Evolutionary conservation across 2,113 vertebrate genomes (phyloP).

Genomic region (Columbina picui): DNA sequence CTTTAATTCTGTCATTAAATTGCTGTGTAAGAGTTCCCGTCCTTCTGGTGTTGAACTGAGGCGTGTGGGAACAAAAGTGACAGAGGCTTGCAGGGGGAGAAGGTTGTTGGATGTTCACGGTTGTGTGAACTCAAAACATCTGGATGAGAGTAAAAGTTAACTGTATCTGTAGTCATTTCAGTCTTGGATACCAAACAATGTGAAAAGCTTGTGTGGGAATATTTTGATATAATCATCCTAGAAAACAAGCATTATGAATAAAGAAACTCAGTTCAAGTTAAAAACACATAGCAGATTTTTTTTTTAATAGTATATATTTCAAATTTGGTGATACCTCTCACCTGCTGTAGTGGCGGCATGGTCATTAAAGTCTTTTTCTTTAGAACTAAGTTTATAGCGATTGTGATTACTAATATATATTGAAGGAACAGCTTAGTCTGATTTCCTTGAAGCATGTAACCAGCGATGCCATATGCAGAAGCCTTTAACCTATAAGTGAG

Average conservation of each 20-base stretch:
- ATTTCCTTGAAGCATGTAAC: not conserved
- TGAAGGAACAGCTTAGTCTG: not conserved
- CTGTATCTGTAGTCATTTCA: not conserved
- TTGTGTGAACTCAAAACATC: not conserved
- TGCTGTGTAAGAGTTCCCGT: not conserved
- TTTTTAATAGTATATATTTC: not conserved
- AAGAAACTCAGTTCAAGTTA: not conserved
- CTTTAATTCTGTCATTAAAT: not conserved
- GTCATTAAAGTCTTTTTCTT: not conserved
- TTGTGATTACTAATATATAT: not conserved
- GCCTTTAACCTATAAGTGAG: not conserved
- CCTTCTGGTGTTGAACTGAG: not conserved
- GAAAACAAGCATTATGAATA: not conserved
- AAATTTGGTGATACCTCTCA: not conserved
- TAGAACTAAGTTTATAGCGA: not conserved
- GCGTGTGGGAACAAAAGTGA: not conserved
- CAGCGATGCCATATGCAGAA: not conserved
- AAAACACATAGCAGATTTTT: not conserved
- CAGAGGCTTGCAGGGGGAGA: not conserved
- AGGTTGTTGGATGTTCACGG: not conserved
- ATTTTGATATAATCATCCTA: not conserved
- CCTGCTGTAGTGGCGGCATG: not conserved
- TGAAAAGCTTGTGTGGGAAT: not conserved
- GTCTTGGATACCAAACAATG: not conserved
- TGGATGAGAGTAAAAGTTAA: not conserved